A percentile compares a stretch with the other conserved stretches of the same genome.
These are phyloP conservation scores for Urocyon cinereoargenteus DNA, from an alignment of 2,797 vertebrate species.

Conservation along the genomic window DNA sequence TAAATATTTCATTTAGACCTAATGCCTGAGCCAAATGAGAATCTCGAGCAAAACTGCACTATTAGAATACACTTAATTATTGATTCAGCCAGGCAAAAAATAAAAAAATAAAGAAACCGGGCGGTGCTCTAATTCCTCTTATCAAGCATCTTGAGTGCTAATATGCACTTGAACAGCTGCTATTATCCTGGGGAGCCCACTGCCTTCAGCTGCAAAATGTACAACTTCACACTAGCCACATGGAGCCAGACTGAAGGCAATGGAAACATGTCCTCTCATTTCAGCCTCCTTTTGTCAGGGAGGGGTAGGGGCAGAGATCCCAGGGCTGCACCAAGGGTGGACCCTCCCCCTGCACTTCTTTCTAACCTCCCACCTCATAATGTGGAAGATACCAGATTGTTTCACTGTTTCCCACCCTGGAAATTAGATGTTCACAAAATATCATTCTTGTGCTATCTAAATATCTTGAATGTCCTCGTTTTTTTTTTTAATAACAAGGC, in stretches of 20 bases:
- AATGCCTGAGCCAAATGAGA: slow-evolving; percentile 90
- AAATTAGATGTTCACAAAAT: background rate
- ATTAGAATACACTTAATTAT: slow-evolving; percentile 90
- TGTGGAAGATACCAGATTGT: background rate
- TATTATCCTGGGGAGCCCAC: slow-evolving; percentile 76
- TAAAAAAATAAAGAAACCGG: slow-evolving; percentile 82
- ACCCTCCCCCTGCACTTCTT: too few relatives aligned
- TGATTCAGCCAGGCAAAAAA: slow-evolving; percentile 87
- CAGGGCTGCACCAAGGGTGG: background rate
- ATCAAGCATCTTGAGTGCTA: slow-evolving; percentile 77
- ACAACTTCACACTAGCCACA: slow-evolving; percentile 55
- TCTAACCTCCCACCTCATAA: background rate
- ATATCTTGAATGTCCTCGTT: background rate
- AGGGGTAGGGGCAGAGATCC: background rate
- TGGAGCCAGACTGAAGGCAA: background rate
- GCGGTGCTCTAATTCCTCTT: slow-evolving; percentile 76
- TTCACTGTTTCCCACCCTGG: background rate
- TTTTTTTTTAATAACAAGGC: background rate
- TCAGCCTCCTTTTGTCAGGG: background rate
- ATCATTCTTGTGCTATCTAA: background rate
- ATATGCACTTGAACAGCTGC: slow-evolving; percentile 81
- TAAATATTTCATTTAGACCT: slow-evolving; percentile 91
- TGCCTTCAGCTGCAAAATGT: slow-evolving; percentile 71
- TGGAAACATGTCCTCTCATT: background rate
- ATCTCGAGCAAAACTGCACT: slow-evolving; percentile 89